Percentiles rank a stretch among this genome's conserved stretches.
Evolutionary conservation across 1,140 invertebrate genomes (phyloP).

Genomic region (Drosophila rufa): DNA sequence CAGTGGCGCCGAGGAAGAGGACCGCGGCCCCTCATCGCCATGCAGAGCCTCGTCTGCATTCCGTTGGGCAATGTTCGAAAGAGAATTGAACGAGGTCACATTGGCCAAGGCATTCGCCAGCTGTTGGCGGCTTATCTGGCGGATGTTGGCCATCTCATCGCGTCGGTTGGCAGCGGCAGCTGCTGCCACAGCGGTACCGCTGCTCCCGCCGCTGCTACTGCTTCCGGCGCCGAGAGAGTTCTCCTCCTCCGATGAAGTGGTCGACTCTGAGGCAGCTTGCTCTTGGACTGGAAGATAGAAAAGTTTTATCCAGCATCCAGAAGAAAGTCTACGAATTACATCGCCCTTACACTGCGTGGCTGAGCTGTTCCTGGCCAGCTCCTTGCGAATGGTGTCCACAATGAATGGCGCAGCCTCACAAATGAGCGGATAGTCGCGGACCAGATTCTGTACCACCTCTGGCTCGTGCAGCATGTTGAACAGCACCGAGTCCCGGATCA

Average conservation of each 20-base stretch:
- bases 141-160: conserved; percentile 74
- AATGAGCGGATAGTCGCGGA: conserved; percentile 77
- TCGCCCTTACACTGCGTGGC: conserved; percentile 61
- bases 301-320: too few species aligned
- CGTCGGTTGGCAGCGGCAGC: conserved; percentile 54
- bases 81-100: conserved; percentile 76
- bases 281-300: conserved; percentile 58
- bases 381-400: conserved; percentile 80
- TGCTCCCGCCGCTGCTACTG: conserved; percentile 68
- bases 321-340: too few species aligned
- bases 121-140: conserved; percentile 81
- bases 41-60: conserved; percentile 65
- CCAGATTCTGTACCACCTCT: conserved; percentile 75
- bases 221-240: conserved; percentile 78
- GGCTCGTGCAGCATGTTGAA: conserved; percentile 77
- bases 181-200: conserved; percentile 59
- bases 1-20: conserved; percentile 20
- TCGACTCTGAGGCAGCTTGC: conserved; percentile 79
- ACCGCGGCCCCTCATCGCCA: conserved; percentile 44
- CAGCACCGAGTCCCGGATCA: conserved; percentile 80
- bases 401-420: conserved; percentile 80
- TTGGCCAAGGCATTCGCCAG: conserved; percentile 73
- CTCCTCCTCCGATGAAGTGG: conserved; percentile 81
- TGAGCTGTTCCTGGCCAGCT: conserved; percentile 70
- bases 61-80: conserved; percentile 80